These are phyloP conservation scores for Andricus quercusramuli DNA, from an alignment of 2,888 invertebrate genomes.

Conservation along the genomic window DNA sequence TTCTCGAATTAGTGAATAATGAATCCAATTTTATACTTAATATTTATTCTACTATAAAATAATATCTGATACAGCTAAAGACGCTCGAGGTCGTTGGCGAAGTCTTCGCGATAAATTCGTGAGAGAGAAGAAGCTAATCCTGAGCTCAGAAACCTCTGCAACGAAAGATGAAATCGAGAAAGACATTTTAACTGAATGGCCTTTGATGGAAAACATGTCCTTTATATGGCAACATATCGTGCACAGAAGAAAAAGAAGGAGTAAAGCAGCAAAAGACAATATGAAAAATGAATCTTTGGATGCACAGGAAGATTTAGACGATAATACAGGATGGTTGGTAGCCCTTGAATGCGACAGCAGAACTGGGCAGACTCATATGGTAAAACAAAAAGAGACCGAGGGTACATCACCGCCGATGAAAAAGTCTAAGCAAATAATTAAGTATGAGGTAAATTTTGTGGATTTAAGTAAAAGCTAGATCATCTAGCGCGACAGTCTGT, in stretches of 20 bases:
- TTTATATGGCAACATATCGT: constrained; percentile 37
- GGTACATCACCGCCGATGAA: not conserved
- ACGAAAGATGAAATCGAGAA: not conserved
- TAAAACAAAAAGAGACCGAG: not conserved
- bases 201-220: constrained; percentile 34
- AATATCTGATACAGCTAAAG: constrained; percentile 14
- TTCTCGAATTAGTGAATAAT: too few species aligned
- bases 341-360: constrained; percentile 15
- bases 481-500: not conserved
- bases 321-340: constrained; percentile 26
- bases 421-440: constrained; percentile 5
- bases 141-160: not conserved
- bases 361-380: constrained; percentile 7
- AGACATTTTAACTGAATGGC: constrained; percentile 12
- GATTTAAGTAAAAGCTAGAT: not conserved
- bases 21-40: not conserved
- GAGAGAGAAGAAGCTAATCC: constrained; percentile 18
- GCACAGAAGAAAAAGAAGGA: constrained; percentile 18
- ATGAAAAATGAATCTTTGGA: constrained; percentile 1
- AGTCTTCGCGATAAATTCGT: constrained; percentile 38
- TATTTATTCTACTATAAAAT: not conserved
- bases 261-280: not conserved
- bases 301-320: not conserved
- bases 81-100: constrained; percentile 30
- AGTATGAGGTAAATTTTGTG: constrained; percentile 20